Evolutionary conservation across 2,888 invertebrate species (phyloP).

Genomic region (Camponotus fellah): DNA sequence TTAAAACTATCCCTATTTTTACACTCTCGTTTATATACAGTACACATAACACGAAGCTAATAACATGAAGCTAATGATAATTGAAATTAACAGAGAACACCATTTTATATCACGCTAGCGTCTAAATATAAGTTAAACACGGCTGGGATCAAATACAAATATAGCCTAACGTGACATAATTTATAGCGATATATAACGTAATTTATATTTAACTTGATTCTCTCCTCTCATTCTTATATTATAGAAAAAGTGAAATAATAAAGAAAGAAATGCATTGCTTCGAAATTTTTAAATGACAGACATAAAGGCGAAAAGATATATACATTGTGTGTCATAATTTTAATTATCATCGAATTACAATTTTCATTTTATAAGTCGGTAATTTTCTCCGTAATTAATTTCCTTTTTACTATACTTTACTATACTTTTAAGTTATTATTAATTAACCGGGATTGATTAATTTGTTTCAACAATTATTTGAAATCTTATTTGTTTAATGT

Average conservation of each 20-base stretch:
- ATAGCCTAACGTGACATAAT: slow-evolving; percentile 21
- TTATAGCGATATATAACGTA: slow-evolving; percentile 10
- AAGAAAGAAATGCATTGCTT: not conserved
- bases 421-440: slow-evolving; percentile 10
- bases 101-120: slow-evolving; percentile 21
- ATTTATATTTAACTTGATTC: slow-evolving; percentile 34
- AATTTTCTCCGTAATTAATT: not conserved
- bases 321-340: not conserved
- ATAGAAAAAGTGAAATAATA: not conserved
- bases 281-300: not conserved
- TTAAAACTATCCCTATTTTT: slow-evolving; percentile 30
- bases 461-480: slow-evolving; percentile 19
- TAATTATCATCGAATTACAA: not conserved
- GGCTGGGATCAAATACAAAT: slow-evolving; percentile 16
- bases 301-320: not conserved
- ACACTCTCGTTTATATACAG: not conserved
- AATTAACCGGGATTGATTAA: not conserved
- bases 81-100: slow-evolving; percentile 39
- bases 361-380: not conserved
- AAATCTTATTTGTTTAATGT: slow-evolving; percentile 20
- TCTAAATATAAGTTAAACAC: slow-evolving; percentile 51
- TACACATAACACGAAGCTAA: not conserved
- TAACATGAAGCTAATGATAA: not conserved
- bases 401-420: not conserved
- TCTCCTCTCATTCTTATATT: not conserved